Evolutionary conservation across 2,113 vertebrate genomes (phyloP), one percentile per base, ranked within the genome.

Genomic region (Murina feae): DNA sequence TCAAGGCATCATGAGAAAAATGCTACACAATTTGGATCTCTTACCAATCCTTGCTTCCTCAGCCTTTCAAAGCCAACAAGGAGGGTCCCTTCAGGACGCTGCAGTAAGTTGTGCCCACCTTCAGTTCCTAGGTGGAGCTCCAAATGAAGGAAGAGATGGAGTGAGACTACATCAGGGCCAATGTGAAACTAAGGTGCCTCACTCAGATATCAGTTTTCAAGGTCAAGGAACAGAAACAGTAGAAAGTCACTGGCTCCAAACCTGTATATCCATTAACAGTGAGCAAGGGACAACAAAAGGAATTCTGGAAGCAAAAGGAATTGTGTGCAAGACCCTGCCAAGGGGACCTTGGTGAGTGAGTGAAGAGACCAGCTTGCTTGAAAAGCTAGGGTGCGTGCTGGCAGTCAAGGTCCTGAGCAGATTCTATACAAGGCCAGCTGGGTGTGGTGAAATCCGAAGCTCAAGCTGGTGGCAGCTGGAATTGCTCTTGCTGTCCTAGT

Each of bases 391-490:
- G 30, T 16, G 23, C 6, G 1, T 2, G 28, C 20, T 28, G 30
- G 39, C 2, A 37, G 18, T 14, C 23, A n/a, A 35, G 18, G 55
- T 25, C 47, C 72, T 23, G 6, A 80, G 16, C 5, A 60, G 25
- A 1, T 23, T 58, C 25, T 58, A 39, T 23, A 2, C 0, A 18
- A 37, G 4, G 28, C 21, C 44, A 28, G 17, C 6, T 63, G 4
- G 9, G 32, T 25, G 9, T 6, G 4, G 0, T 1, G 37, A 14
- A 44, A 9, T 30, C 3, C 3, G n/a, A 10, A 42, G 68, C 3
- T 82, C 53, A 17, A 20, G 35, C 25, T 53, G 60, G 16, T 25
- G 35, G 32, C 18, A 2, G 51, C 58, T 44, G 14, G 32, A 35
- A 47, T 32, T 49, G 25, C 30, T 76, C 16, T 55, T 71, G 11